Percentiles rank a stretch among this genome's conserved stretches.
phyloP scores from a whole-genome alignment of 2,797 vertebrate species.

The Scolopax rusticola region DNA sequence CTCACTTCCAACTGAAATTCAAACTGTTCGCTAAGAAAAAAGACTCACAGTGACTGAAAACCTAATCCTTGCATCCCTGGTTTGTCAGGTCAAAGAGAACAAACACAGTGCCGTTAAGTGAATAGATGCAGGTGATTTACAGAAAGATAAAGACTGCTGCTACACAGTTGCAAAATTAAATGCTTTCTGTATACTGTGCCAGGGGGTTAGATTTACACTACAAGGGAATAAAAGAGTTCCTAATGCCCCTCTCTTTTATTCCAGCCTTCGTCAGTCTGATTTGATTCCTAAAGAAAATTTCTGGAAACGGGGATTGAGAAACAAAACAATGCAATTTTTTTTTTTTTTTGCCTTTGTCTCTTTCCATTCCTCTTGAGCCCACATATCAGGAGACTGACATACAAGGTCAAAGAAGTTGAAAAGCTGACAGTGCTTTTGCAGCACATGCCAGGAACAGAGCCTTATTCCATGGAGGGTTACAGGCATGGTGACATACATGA shows the following conservation, averaged over 20 bases:
- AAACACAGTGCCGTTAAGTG: not conserved
- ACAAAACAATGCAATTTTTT: not conserved
- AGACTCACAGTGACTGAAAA: not conserved
- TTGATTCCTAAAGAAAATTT: not conserved
- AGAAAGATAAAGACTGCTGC: not conserved
- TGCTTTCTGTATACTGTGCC: not conserved
- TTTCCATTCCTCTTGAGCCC: not conserved
- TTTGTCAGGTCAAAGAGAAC: conserved; percentile 41
- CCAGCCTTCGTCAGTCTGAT: not conserved
- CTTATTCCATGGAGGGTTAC: not conserved
- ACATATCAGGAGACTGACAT: not conserved
- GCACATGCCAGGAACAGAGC: not conserved
- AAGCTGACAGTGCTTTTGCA: not conserved
- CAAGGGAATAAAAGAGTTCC: not conserved
- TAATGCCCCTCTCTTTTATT: not conserved
- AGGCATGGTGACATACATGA: not conserved
- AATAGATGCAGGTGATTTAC: conserved; percentile 1
- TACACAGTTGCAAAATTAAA: conserved; percentile 1
- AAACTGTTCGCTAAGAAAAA: not conserved
- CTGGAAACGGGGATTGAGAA: not conserved
- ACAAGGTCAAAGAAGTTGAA: not conserved
- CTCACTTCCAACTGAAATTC: conserved; percentile 40
- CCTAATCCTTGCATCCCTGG: not conserved
- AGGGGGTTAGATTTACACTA: not conserved
- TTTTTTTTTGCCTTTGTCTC: not conserved